These are phyloP conservation scores for Ecdyonurus torrentis DNA, from an alignment of 2,888 invertebrate genomes.

Conservation along the genomic window DNA sequence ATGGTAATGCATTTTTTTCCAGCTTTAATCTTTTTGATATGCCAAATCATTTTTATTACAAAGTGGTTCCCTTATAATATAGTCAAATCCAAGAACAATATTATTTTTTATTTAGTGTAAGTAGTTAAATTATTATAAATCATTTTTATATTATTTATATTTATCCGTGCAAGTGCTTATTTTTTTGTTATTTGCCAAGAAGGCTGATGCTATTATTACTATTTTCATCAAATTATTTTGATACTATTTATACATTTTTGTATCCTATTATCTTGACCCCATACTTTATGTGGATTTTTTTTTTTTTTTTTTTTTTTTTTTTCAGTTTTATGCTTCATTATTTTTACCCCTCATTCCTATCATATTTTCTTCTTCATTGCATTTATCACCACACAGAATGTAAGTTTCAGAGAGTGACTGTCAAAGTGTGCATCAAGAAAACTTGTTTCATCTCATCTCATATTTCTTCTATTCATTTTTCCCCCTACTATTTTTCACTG, in stretches of 20 bases:
- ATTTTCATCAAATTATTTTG: not conserved
- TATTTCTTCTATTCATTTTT: not conserved
- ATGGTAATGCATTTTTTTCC: too few species aligned
- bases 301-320: not conserved
- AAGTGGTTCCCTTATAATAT: not conserved
- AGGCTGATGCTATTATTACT: not conserved
- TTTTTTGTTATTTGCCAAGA: not conserved
- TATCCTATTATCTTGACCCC: not conserved
- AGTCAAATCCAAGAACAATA: not conserved
- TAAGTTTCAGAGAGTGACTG: too few species aligned
- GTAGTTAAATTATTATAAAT: not conserved
- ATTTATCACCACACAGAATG: not conserved
- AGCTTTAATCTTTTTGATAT: not conserved
- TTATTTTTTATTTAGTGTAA: not conserved
- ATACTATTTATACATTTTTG: not conserved
- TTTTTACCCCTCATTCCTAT: not conserved
- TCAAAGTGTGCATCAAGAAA: too few species aligned
- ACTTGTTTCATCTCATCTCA: conserved; percentile 1
- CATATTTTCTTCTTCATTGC: not conserved
- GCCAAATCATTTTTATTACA: not conserved
- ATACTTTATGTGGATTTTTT: not conserved
- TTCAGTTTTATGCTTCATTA: not conserved
- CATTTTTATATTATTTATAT: not conserved
- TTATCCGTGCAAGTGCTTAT: too few species aligned
- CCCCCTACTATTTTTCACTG: too few species aligned